These are phyloP conservation scores for Arvicanthis niloticus DNA, from an alignment of 2,113 vertebrate species.

Conservation along the genomic window DNA sequence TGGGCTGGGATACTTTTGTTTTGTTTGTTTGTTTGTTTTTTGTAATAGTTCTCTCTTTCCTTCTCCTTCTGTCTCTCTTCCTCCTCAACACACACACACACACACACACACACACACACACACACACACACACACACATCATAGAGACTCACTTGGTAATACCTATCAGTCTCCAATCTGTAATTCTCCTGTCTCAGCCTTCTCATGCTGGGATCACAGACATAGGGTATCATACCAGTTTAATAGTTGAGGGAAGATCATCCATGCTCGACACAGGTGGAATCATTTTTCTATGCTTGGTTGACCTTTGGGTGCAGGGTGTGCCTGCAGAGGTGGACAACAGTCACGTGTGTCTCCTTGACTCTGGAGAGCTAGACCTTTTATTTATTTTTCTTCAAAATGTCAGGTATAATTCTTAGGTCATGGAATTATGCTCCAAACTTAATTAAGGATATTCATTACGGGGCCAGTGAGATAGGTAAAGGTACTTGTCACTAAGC, in stretches of 20 bases:
- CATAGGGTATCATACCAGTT: not conserved
- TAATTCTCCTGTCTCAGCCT: not conserved
- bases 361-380: not conserved
- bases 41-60: not conserved
- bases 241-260: not conserved
- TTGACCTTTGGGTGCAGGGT: not conserved
- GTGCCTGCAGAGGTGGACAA: not conserved
- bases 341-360: not conserved
- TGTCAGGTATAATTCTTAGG: not conserved
- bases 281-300: not conserved
- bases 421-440: not conserved
- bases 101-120: not conserved
- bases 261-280: rapidly evolving
- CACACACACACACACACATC: not conserved
- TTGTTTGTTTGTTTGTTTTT: not conserved
- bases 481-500: not conserved
- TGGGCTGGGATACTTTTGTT: not conserved
- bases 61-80: not conserved
- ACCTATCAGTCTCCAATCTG: not conserved
- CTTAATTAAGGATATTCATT: not conserved
- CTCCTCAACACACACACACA: not conserved
- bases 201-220: not conserved
- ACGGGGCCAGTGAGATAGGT: not conserved
- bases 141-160: too few species aligned
- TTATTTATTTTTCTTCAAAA: not conserved